These are phyloP conservation scores for Chelon auratus DNA, from an alignment of 2,797 vertebrate species.

Conservation along the genomic window DNA sequence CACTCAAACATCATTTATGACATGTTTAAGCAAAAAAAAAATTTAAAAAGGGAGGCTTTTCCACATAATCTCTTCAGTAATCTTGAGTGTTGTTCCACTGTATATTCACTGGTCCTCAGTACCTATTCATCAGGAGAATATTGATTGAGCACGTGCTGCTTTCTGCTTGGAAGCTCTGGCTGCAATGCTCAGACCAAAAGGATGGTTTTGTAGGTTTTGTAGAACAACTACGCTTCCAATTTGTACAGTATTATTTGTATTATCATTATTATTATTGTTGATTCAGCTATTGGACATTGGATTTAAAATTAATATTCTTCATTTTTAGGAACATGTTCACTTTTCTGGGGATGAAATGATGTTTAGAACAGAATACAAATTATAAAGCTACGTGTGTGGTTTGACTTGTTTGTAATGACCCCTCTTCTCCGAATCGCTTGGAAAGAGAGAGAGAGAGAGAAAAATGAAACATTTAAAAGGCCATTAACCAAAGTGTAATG, in stretches of 20 bases:
- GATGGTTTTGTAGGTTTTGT: slow-evolving; percentile 1
- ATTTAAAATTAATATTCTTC: neutral
- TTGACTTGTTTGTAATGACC: slow-evolving; percentile 17
- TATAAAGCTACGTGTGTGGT: neutral
- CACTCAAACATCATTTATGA: slow-evolving; percentile 29
- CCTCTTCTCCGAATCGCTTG: slow-evolving; percentile 2
- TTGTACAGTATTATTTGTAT: neutral
- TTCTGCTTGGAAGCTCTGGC: slow-evolving; percentile 4
- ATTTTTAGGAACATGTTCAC: slow-evolving; percentile 5
- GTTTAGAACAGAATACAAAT: slow-evolving; percentile 5
- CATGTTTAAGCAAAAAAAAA: slow-evolving; percentile 19
- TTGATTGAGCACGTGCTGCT: slow-evolving; percentile 20
- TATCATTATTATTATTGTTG: too few relatives aligned
- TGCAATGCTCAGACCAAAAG: slow-evolving; percentile 3
- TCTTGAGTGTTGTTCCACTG: too few relatives aligned
- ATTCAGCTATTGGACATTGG: neutral
- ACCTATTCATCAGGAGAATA: slow-evolving; percentile 30
- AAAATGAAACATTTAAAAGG: neutral
- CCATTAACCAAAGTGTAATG: neutral
- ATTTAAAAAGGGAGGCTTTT: neutral
- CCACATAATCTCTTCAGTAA: slow-evolving; percentile 10
- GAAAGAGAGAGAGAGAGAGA: too few relatives aligned
- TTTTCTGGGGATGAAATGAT: neutral
- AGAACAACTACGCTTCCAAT: slow-evolving; percentile 1
- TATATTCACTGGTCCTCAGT: neutral